Evolutionary conservation across 2,888 invertebrate genomes (phyloP), one percentile per base, ranked within the genome.

Genomic region (Rhabditoides inermis): DNA sequence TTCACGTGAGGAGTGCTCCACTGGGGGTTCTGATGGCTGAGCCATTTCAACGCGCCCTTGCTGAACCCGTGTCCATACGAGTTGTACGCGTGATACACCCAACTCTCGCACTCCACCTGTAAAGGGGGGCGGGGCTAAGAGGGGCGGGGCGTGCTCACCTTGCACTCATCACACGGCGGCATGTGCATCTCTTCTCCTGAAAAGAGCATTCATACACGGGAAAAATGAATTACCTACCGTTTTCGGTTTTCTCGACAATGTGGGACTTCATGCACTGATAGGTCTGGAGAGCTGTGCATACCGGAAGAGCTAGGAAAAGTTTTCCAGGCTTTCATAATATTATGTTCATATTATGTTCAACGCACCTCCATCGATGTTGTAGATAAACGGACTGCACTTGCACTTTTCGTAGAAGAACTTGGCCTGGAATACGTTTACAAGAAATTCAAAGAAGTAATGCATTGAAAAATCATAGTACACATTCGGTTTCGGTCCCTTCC

Each of bases 51-150:
- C 2, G 67, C 64, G 20, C 65, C 69, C 2, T 50, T 52, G 7
- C 63, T 61, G 51, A 69, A 72, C 6, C 60, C 67, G 30, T 56
- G 52, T 7, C 67, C 61, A 39, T 72, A 72, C 1, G 72, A 72
- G 45, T 70, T 72, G 45, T 60, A 70, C 2, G 68, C 58, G 32
- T 68, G 65, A 51, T 64, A 73, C 15, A 61, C 58, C 53, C 63
- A 63, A 25, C 65, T 54, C 37, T 55, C 53, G 44, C 60, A 60
- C 35, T 55, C 53, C 10, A 63, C 51, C 25, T 51, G 44, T n/a
- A n/a, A n/a, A n/a, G n/a, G n/a, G n/a, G n/a, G n/a, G n/a, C n/a
- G n/a, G n/a, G n/a, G n/a, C n/a, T n/a, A n/a, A n/a, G n/a, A n/a
- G n/a, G n/a, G n/a, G n/a, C n/a, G n/a, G n/a, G n/a, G n/a, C n/a